A percentile compares a stretch with the other conserved stretches of the same genome.
Evolutionary conservation across 2,113 vertebrate genomes (phyloP).

Genomic region (Sander lucioperca): DNA sequence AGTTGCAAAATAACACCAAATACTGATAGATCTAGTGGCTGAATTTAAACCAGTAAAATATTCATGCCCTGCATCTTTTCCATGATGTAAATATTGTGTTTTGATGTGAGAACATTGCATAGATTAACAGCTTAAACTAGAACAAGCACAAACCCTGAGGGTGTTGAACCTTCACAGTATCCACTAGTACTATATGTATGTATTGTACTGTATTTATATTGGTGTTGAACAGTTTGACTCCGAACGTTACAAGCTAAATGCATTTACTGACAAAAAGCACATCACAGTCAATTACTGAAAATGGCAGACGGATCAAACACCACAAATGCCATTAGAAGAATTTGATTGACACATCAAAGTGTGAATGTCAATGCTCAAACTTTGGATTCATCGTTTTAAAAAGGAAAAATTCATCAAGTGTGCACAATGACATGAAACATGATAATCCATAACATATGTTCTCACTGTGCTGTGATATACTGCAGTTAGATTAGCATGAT

Average conservation of each 20-base stretch:
- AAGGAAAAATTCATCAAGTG: not conserved
- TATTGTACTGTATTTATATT: not conserved
- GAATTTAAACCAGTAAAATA: constrained; percentile 61
- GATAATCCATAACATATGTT: not conserved
- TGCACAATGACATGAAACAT: not conserved
- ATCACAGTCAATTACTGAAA: constrained; percentile 6
- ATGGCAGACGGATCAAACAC: constrained; percentile 20
- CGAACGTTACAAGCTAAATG: not conserved
- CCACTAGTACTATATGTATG: not conserved
- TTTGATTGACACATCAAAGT: not conserved
- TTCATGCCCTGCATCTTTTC: constrained; percentile 56
- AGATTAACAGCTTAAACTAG: constrained; percentile 40
- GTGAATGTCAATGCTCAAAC: not conserved
- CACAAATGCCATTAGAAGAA: constrained; percentile 3
- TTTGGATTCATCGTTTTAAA: not conserved
- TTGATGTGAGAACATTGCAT: constrained; percentile 51
- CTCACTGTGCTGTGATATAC: no score
- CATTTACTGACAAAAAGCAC: not conserved
- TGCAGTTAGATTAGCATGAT: no score
- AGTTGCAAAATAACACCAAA: constrained; percentile 53
- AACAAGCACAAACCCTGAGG: constrained; percentile 14
- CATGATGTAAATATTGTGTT: constrained; percentile 66
- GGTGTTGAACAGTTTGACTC: constrained; percentile 14
- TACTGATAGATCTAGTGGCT: constrained; percentile 42
- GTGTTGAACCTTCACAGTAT: constrained; percentile 17